Evolutionary conservation across 2,113 vertebrate species (phyloP), one percentile per base, ranked within the genome.

Genomic region (Atrichornis clamosus): DNA sequence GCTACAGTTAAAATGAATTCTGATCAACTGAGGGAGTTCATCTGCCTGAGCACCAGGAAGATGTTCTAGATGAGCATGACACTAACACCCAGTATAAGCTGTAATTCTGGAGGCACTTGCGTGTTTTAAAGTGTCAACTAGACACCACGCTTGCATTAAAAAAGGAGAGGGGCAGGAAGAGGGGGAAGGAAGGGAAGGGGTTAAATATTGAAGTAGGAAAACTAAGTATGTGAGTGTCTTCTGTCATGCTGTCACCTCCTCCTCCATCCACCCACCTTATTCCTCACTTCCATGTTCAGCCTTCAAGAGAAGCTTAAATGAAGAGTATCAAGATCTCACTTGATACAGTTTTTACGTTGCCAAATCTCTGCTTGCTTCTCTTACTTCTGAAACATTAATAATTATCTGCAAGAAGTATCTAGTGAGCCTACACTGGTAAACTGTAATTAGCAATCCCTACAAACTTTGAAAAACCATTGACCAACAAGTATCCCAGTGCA

Each of bases 401-500:
- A 96, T 89, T 93, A 97, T 79, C 94, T 92, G 70, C 46, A 81
- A 91, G 69, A 89, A 74, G 37, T 42, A 95, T 56, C 83, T 46
- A 84, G 33, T 39, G 63, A 95, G 90, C 59, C 68, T 93, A 83
- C 75, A 28, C 19, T 59, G 52, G 76, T 72, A 82, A 94, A 90
- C 59, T 84, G 55, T 39, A 95, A 97, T 95, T 83, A 96, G 91
- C 97, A 97, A 94, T 83, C 74, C 69, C 86, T 84, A 90, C 50
- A 91, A 96, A 89, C 55, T 81, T 91, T 74, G 95, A 94, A 97
- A 96, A 89, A 60, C 30, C 59, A 97, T 90, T 84, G 93, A 96
- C 91, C 96, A 97, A 90, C 94, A 97, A 97, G 91, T 93, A 92
- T 84, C 94, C 86, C 88, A 64, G 73, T 83, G 74, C 95, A 87